A percentile compares a stretch with the other conserved stretches of the same genome.
phyloP scores from a whole-genome alignment of 1,140 invertebrate species.

The Pseudomyrmex concolor region DNA sequence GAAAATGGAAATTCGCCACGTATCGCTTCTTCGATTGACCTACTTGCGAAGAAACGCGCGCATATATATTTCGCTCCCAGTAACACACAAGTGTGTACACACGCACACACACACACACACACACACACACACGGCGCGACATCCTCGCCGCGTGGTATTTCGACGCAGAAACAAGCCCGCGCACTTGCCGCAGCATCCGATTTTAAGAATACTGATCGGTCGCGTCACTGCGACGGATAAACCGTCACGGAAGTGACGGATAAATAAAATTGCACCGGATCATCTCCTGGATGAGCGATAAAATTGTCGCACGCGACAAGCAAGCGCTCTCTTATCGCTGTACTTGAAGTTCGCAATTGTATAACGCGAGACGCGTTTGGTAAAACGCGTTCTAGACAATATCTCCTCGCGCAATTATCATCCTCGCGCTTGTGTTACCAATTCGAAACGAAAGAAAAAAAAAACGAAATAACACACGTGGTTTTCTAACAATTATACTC shows the following conservation, averaged over 20 bases:
- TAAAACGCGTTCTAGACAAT: background rate
- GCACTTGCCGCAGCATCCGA: conserved; percentile 2
- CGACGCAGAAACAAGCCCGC: conserved; percentile 17
- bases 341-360: conserved; percentile 17
- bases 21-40: conserved; percentile 72
- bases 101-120: background rate
- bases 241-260: too few species aligned
- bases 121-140: background rate
- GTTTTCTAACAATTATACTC: background rate
- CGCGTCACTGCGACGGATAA: background rate
- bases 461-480: background rate
- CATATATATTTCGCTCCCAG: background rate
- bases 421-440: background rate
- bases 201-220: conserved; percentile 49
- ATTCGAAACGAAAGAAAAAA: background rate
- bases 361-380: background rate
- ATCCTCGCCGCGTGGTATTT: conserved; percentile 17
- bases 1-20: conserved; percentile 70
- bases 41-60: conserved; percentile 46
- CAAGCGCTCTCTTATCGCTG: conserved; percentile 11
- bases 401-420: background rate
- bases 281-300: background rate
- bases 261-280: background rate
- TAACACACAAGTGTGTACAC: background rate
- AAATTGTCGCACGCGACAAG: conserved; percentile 10